Evolutionary conservation across 2,888 invertebrate species (phyloP), one percentile per base, ranked within the genome.

Genomic region (Drosophila formosana): DNA sequence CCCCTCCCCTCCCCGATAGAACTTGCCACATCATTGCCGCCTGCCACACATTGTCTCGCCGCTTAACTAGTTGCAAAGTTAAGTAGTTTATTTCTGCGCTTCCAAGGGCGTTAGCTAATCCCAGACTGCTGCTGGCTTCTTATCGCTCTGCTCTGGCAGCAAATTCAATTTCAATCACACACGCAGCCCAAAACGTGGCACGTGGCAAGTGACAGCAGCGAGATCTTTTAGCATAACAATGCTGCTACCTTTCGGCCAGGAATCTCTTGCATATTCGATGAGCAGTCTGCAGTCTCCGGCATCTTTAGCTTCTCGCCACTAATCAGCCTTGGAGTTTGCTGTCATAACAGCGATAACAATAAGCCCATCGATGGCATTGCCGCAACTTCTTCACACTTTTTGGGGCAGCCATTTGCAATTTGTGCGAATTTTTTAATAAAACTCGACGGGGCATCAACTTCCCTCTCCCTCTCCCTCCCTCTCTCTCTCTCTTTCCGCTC

Each of bases 21-120:
- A 70, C 52, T 62, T 69, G 80, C 74, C 76, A 76, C 75, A 81
- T 82, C 88, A 85, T 69, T 57, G 69, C 41, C 55, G 51, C 69
- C 63, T 76, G 67, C 72, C 53, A 56, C 73, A 23, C 46, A 72
- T 83, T 82, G 82, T 82, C 88, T 82, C 70, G 82, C 74, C 64
- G 79, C 79, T 78, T 82, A 86, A 85, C 90, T 89, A 90, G 90
- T 90, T 91, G 86, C 89, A 86, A 86, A 89, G 89, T 83, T 90
- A 90, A 90, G 88, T 91, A 90, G 90, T 90, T 85, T 90, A 87
- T 78, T 74, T 78, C 66, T 26, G 13, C 30, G 5, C 6, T 5
- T 28, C 13, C 32, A 39, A n/a, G 58, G 69, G 76, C 74, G 70
- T 50, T 28, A 53, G 69, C 78, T 74, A 74, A 74, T 74, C 74